Evolutionary conservation across 2,888 invertebrate genomes (phyloP).

Genomic region (Erannis defoliaria): DNA sequence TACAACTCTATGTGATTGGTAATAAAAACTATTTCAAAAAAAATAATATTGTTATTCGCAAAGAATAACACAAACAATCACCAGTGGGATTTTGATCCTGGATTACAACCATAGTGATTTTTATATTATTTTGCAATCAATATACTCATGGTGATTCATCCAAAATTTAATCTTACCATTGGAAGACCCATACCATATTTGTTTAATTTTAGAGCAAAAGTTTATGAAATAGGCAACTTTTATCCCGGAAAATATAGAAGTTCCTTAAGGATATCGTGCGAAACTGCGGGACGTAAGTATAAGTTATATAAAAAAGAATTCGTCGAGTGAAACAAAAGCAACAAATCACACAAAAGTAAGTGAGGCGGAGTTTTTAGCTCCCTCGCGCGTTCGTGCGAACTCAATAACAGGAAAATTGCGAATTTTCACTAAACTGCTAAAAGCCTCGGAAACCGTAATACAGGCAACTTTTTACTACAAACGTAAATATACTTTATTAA

Average conservation of each 20-base stretch:
- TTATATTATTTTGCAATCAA: no score
- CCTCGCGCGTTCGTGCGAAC: slow-evolving; percentile 1
- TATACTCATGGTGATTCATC: no score
- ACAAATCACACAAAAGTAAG: slow-evolving; percentile 17
- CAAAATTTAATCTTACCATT: no score
- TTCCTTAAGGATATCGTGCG: neutral
- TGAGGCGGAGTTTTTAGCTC: slow-evolving; percentile 4
- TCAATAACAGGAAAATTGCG: slow-evolving; percentile 16
- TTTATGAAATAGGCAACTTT: no score
- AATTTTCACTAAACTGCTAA: slow-evolving; percentile 2
- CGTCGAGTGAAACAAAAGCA: slow-evolving; percentile 4
- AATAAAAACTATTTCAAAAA: no score
- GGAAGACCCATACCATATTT: no score
- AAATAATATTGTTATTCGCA: no score
- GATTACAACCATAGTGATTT: no score
- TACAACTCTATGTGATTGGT: no score
- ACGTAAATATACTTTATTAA: neutral
- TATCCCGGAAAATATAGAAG: neutral
- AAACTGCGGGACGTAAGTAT: neutral
- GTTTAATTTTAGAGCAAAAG: no score
- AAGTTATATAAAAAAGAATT: neutral
- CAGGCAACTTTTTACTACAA: neutral
- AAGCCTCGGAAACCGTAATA: slow-evolving; percentile 5
- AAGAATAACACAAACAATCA: no score
- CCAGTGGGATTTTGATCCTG: no score